Conservation (phyloP, 1,140 invertebrate species). For the Temnothorax nylanderi region DNA sequence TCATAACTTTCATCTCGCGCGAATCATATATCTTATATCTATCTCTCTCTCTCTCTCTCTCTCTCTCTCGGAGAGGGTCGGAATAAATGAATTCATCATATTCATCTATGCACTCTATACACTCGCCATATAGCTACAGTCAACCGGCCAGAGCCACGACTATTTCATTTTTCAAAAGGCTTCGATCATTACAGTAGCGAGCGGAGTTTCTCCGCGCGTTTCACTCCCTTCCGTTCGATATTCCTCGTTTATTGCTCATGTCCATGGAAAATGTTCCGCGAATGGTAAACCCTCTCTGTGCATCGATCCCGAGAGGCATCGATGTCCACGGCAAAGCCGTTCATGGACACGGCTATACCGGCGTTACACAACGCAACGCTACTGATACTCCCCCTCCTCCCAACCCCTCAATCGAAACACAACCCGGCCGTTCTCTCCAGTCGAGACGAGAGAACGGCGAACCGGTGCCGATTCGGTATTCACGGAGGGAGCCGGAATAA, state of each 20-base stretch:
- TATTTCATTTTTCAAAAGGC: constrained; percentile 51
- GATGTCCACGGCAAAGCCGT: constrained; percentile 53
- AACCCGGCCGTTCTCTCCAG: constrained; percentile 13
- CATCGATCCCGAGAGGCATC: constrained; percentile 47
- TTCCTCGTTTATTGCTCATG: constrained; percentile 57
- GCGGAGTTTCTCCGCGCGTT: background rate
- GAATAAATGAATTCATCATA: constrained; percentile 34
- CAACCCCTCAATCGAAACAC: constrained; percentile 26
- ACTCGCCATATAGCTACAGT: background rate
- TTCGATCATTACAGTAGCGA: constrained; percentile 15
- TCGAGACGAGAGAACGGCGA: constrained; percentile 65
- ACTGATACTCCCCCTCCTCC: constrained; percentile 23
- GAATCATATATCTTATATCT: background rate
- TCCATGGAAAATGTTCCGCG: constrained; percentile 49
- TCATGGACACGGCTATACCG: constrained; percentile 57
- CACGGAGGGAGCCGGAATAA: constrained; percentile 72
- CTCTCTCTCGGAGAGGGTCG: background rate
- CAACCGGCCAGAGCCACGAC: background rate
- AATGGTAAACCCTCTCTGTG: constrained; percentile 38
- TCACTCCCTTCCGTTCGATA: constrained; percentile 25
- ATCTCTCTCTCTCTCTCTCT: no score
- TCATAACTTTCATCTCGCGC: constrained; percentile 4
- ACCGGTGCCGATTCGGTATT: constrained; percentile 75
- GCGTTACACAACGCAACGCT: constrained; percentile 60
- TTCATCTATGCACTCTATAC: background rate